Base-by-base conservation (phyloP, 2,113 vertebrate genomes). In the Setophaga petechia region DNA sequence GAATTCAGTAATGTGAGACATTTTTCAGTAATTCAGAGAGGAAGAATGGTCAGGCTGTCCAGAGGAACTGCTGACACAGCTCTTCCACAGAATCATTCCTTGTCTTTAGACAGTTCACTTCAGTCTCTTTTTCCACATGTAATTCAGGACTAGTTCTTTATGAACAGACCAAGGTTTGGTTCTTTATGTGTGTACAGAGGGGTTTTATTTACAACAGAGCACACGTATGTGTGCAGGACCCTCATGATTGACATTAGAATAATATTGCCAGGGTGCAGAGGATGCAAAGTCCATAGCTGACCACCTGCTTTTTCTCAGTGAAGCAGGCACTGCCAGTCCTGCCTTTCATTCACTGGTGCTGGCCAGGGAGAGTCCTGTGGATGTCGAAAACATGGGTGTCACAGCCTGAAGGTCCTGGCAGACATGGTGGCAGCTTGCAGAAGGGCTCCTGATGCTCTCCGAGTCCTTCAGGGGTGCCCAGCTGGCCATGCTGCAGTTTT, bases 341-440 rank as follows among this genome's bases (percentile, higher is more conserved):
- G 61, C 44, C 41, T 65, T 41, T 68, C 1, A 0, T 9, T 65
- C 1, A 0, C 44, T 79, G 54, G 6, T 39, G 12, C 52, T 84
- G 43, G 4, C 35, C 37, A 30, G 44, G 35, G 18, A 74, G 22
- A 31, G 27, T 30, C n/a, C 47, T 71, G 41, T 30, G 49, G 27
- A 20, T 27, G 49, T 27, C 37, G 21, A 46, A 92, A 57, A 59
- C 6, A 0, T 22, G 31, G 18, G 1, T 67, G 37, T 67, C 30
- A 16, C 31, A 44, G 54, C n/a, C 25, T 49, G 14, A 21, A 69
- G 37, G 14, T 58, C 35, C 44, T 81, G 65, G 68, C 35, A 63
- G 69, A 59, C 0, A 1, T 46, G 1, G 2, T 35, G 52, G 15
- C 72, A 30, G 28, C 47, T 87, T 75, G 44, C 58, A 2, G 2